Conservation (phyloP, 1,140 invertebrate species). For the Leptinotarsa undecemlineata region DNA sequence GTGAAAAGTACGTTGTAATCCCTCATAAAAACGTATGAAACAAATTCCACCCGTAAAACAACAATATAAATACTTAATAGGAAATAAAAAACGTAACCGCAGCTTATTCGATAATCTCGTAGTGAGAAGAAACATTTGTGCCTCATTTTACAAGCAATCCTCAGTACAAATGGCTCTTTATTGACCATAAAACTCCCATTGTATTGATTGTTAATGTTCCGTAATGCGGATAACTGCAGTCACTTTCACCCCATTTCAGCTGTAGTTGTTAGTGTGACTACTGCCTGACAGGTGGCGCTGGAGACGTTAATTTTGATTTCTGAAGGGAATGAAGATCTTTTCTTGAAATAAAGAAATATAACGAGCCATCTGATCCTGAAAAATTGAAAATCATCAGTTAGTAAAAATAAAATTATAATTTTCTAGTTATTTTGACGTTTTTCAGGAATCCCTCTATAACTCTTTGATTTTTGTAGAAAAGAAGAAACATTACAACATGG, state of each 20-base stretch:
- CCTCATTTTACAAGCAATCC: constrained; percentile 53
- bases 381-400: too few relatives aligned
- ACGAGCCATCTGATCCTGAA: too few relatives aligned
- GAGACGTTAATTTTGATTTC: not conserved
- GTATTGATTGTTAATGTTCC: constrained; percentile 55
- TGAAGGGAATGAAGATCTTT: too few relatives aligned
- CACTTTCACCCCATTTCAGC: constrained; percentile 4
- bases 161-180: constrained; percentile 53
- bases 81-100: constrained; percentile 48
- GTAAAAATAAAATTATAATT: too few relatives aligned
- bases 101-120: constrained; percentile 51
- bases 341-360: too few relatives aligned
- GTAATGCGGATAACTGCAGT: constrained; percentile 39
- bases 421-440: too few relatives aligned
- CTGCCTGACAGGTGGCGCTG: constrained; percentile 41
- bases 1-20: too few relatives aligned
- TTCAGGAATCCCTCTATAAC: too few relatives aligned
- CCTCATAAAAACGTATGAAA: not conserved
- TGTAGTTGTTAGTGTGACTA: constrained; percentile 38
- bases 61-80: constrained; percentile 30
- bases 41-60: not conserved
- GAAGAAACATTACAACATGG: too few relatives aligned
- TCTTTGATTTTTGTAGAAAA: too few relatives aligned
- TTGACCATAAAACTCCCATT: constrained; percentile 56
- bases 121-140: constrained; percentile 52